A percentile compares a stretch with the other conserved stretches of the same genome.
Conservation (phyloP, 92 coral and sea anemone genomes). For the Desmophyllum pertusum region DNA sequence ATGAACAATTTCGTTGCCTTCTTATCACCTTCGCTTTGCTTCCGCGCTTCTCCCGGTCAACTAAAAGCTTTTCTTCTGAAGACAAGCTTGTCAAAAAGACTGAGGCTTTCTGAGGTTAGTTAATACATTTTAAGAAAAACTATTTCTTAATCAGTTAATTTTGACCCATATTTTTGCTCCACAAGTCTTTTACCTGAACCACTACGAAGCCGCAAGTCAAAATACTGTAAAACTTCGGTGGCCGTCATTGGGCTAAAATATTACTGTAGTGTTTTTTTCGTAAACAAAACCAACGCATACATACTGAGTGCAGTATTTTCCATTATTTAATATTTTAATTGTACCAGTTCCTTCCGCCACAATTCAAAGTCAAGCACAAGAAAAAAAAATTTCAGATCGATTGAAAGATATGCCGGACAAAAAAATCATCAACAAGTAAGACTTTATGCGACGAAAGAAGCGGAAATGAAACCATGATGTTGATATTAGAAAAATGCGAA, state of each 20-base stretch:
- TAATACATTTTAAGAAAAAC: neutral
- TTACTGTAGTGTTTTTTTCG: neutral
- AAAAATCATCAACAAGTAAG: neutral
- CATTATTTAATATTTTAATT: neutral
- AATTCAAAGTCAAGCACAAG: neutral
- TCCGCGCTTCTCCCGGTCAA: neutral
- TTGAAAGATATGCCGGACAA: neutral
- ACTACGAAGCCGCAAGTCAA: neutral
- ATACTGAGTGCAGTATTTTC: neutral
- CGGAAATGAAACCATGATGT: neutral
- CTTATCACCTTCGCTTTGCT: neutral
- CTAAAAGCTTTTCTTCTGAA: neutral
- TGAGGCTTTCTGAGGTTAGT: conserved; percentile 3
- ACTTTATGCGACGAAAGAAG: neutral
- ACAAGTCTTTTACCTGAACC: neutral
- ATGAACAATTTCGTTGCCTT: neutral
- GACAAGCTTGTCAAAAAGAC: no score
- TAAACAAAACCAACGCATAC: neutral
- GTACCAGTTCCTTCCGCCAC: neutral
- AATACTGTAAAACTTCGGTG: neutral
- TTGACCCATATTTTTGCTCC: neutral
- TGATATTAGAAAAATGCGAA: neutral
- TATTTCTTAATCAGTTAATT: neutral
- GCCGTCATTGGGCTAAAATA: neutral
- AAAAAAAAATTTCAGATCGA: neutral